These are phyloP conservation scores for Bubo blakistoni DNA, from an alignment of 2,113 vertebrate genomes.

Conservation along the genomic window DNA sequence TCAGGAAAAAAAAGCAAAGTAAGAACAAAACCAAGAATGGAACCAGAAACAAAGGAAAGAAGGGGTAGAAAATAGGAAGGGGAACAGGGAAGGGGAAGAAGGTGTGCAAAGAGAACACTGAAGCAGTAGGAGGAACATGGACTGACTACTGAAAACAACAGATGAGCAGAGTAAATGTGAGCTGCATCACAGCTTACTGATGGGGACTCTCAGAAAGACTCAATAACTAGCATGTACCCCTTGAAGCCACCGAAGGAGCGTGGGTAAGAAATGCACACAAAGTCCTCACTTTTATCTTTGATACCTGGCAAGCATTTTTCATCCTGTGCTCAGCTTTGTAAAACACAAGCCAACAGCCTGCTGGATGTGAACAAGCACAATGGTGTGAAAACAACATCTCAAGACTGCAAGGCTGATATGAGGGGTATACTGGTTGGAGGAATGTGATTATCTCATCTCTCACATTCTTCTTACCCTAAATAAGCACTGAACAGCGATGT, in stretches of 20 bases:
- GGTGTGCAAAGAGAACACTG: background rate
- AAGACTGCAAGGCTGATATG: background rate
- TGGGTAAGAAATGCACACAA: background rate
- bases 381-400: conserved; percentile 20
- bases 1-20: background rate
- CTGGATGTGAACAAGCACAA: background rate
- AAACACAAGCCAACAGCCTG: conserved; percentile 6
- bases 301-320: conserved; percentile 24
- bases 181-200: background rate
- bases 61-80: background rate
- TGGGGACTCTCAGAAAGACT: background rate
- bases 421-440: background rate
- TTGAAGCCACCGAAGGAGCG: background rate
- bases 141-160: background rate
- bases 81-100: background rate
- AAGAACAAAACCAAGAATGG: background rate
- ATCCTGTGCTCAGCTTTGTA: conserved; percentile 16
- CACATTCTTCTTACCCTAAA: background rate
- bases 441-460: conserved; percentile 19
- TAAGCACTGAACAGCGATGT: background rate
- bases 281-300: conserved; percentile 1
- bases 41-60: background rate
- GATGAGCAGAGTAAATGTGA: background rate
- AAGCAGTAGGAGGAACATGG: background rate
- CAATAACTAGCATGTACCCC: background rate